Conservation (phyloP, 1,140 invertebrate species). For the Thereuonema tuberculata region DNA sequence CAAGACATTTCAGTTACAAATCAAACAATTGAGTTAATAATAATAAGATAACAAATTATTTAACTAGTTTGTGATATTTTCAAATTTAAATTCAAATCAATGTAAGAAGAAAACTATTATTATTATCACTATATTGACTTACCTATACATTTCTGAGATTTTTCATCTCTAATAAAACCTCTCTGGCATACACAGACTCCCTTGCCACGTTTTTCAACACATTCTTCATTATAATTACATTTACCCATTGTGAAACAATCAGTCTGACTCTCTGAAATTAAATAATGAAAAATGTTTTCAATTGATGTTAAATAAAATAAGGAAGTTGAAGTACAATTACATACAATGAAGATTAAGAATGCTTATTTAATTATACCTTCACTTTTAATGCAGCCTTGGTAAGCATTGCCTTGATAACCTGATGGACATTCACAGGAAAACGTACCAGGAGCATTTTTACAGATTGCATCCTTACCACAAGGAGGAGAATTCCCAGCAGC, state of each 20-base stretch:
- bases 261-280: too few relatives aligned
- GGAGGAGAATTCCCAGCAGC: conserved; percentile 46
- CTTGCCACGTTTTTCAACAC: conserved; percentile 41
- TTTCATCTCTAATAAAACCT: conserved; percentile 54
- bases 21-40: too few relatives aligned
- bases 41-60: too few relatives aligned
- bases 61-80: too few relatives aligned
- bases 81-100: too few relatives aligned
- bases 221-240: conserved; percentile 37
- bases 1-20: too few relatives aligned
- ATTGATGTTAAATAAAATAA: background rate
- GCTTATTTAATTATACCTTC: background rate
- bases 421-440: conserved; percentile 77
- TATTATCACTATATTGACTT: too few relatives aligned
- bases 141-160: background rate
- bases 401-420: conserved; percentile 68
- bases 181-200: conserved; percentile 75
- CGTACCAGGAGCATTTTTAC: conserved; percentile 69
- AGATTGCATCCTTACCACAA: conserved; percentile 66
- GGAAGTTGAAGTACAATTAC: background rate
- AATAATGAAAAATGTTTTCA: background rate
- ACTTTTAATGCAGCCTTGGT: conserved; percentile 35
- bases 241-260: conserved; percentile 43
- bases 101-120: too few relatives aligned
- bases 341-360: background rate